Evolutionary conservation across 2,888 invertebrate genomes (phyloP), one percentile per base, ranked within the genome.

Genomic region (Halocaridina rubra): DNA sequence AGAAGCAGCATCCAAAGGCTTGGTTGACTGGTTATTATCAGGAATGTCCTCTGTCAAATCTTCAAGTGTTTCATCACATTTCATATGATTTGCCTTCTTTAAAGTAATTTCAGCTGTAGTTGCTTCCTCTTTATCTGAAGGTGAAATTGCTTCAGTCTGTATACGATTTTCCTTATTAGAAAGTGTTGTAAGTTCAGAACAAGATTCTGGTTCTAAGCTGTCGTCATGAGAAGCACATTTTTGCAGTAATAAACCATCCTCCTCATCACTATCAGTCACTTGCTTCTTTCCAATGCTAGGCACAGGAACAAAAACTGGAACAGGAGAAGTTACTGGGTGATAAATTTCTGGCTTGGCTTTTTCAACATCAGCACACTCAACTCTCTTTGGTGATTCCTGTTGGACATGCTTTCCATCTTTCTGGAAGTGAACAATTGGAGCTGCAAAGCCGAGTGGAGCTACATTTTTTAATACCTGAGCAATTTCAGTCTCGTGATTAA

Each of bases 201-300:
- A 29, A 1, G n/a, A 19, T 5, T 81, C 69, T 24, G 39, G 22
- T 32, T 78, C 78, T 32, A 84, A 59, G 30, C 82, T 84, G 46
- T 78, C 78, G 32, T 84, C 82, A 13, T 78, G 29, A 8, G 82
- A 72, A 13, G 69, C 0, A 33, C 78, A 78, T 53, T 84, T 74
- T n/a, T 78, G 78, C 24, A 84, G 32, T 46, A 84, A 46, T 19
- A 84, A 39, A 7, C 82, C 82, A 46, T 84, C 82, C 59, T 84
- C 82, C 30, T 84, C 82, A 53, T 84, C 82, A 72, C 82, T 84
- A 0, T 74, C 30, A 5, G 78, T 24, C 30, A 72, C 59, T 29
- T 71, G 78, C 10, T 78, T 84, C 57, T 84, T 84, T 33, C 7
- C 13, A 13, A 61, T 33, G 22, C 72, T 27, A 13, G 29, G 27